Percentiles rank a stretch among this genome's conserved stretches.
phyloP scores from a whole-genome alignment of 2,113 vertebrate species.

The Australoheros scitulus region DNA sequence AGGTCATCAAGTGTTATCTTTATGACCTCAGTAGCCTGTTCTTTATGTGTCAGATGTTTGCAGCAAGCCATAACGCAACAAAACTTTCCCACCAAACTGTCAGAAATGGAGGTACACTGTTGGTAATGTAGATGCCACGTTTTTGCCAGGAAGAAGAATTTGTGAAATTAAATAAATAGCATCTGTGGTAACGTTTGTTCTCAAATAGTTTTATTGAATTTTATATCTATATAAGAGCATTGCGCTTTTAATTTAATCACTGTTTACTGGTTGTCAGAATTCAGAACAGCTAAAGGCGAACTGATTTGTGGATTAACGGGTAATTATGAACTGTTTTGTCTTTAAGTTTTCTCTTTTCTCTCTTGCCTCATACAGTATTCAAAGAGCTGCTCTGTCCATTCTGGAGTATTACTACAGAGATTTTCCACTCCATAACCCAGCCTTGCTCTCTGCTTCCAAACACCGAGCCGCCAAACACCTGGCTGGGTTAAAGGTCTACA shows the following conservation, averaged over 20 bases:
- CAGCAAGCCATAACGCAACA: not conserved
- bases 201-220: not conserved
- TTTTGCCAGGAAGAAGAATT: not conserved
- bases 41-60: not conserved
- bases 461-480: conserved; percentile 90
- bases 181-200: not conserved
- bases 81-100: not conserved
- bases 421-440: conserved; percentile 91
- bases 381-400: conserved; percentile 91
- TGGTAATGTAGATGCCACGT: not conserved
- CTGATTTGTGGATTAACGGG: not conserved
- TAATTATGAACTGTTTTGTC: not conserved
- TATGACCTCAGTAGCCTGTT: no score
- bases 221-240: not conserved
- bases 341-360: conserved; percentile 5
- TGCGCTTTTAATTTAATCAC: not conserved
- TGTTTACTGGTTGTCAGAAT: not conserved
- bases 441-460: conserved; percentile 88
- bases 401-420: conserved; percentile 96
- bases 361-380: conserved; percentile 82
- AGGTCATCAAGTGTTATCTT: not conserved
- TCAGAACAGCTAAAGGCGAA: not conserved
- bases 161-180: not conserved
- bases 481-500: conserved; percentile 94
- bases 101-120: not conserved